Conservation (phyloP, 1,140 invertebrate genomes). For the Neodiprion pinetum region DNA sequence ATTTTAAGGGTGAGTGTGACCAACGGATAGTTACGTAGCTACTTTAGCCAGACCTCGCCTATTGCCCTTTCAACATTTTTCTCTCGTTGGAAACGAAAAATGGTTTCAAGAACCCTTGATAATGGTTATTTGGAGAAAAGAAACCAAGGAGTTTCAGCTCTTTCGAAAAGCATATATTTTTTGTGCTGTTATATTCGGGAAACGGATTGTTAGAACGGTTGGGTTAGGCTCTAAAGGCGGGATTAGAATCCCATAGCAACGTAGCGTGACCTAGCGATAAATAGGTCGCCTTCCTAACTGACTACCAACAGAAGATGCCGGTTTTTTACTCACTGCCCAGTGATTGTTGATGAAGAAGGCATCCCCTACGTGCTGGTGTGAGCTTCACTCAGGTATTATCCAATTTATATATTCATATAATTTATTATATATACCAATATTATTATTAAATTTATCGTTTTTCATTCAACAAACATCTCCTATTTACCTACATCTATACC, state of each 20-base stretch:
- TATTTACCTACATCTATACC: conserved; percentile 19
- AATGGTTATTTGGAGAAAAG: neutral
- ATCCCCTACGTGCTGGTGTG: conserved; percentile 60
- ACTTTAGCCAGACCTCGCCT: neutral
- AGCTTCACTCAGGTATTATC: conserved; percentile 64
- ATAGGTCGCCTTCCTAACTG: conserved; percentile 63
- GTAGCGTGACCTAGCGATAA: conserved; percentile 59
- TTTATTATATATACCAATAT: conserved; percentile 57
- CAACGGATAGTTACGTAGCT: neutral
- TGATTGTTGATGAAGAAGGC: conserved; percentile 63
- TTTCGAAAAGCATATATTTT: neutral
- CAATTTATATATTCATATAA: conserved; percentile 64
- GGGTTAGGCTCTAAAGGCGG: conserved; percentile 9
- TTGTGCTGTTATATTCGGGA: neutral
- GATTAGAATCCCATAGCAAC: conserved; percentile 58
- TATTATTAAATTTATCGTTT: conserved; percentile 51
- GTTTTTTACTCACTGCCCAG: conserved; percentile 62
- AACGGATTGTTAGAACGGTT: neutral
- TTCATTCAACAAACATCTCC: conserved; percentile 49
- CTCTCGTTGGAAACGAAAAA: no score
- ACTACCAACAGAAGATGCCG: conserved; percentile 64
- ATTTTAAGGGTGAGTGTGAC: neutral
- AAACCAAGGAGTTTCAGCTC: neutral
- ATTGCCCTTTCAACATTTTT: neutral
- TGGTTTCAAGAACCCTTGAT: no score